Evolutionary conservation across 2,113 vertebrate genomes (phyloP), one percentile per base, ranked within the genome.

Genomic region (Picathartes gymnocephalus): DNA sequence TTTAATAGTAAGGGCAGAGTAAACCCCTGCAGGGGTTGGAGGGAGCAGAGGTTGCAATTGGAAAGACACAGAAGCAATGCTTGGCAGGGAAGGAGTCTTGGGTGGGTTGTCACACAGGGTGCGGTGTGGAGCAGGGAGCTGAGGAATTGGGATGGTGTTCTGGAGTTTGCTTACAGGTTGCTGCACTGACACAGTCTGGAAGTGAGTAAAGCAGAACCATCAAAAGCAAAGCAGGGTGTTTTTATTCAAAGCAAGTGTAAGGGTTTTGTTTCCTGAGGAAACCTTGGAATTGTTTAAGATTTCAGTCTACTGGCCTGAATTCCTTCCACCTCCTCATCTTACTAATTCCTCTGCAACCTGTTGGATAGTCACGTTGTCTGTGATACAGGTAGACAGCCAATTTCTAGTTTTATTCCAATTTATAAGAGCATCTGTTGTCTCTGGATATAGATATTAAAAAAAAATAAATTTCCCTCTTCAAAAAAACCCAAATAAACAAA

Each of bases 31-130:
- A 53, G 20, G 35, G 27, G 12, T 3, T 57, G 28, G 23, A 58
- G 10, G 10, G 39, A 14, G 9, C 16, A 47, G 66, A 50, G 22
- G 22, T 2, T 68, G 45, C 24, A 0, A 0, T 5, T 45, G 24
- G 25, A 17, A 64, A 30, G 47, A 4, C 1, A 10, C 8, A 8
- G 44, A 50, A 35, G 16, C 15, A 30, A 18, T 0, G 13, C 23
- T 27, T 3, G 20, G 61, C 17, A 15, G 51, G 15, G 53, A 24
- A 21, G n/a, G n/a, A 35, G 21, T 6, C 4, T 7, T 1, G 4
- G 4, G 27, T 8, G 15, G 2, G 35, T 13, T 13, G 8, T 37
- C 13, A 15, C 16, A 6, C 2, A 21, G n/a, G 2, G 16, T 24
- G 30, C 17, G 2, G 17, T 27, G 15, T n/a, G 48, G 13, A 73